phyloP scores from a whole-genome alignment of 2,888 invertebrate species.

The Siphonodentalium dalli region DNA sequence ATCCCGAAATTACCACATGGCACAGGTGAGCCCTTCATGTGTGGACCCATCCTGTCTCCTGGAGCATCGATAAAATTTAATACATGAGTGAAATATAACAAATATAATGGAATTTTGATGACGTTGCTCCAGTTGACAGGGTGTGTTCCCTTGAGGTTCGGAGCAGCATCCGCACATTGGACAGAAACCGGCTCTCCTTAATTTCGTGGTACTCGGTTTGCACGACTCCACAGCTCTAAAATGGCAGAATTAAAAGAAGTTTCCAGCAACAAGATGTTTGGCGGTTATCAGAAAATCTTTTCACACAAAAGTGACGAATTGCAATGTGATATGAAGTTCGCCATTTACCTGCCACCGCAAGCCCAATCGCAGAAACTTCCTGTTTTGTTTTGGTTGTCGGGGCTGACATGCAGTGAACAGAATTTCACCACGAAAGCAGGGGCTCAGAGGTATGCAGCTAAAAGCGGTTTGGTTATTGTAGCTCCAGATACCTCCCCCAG shows the following conservation, averaged over 20 bases:
- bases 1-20: too few species aligned
- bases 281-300: constrained; percentile 85
- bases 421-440: constrained; percentile 96
- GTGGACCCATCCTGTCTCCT: too few species aligned
- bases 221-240: too few species aligned
- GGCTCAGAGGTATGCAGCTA: constrained; percentile 88
- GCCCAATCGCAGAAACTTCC: constrained; percentile 71
- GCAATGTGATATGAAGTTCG: constrained; percentile 92
- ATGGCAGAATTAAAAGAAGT: constrained; percentile 39
- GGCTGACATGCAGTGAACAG: constrained; percentile 90
- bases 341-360: constrained; percentile 86
- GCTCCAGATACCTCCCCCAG: constrained; percentile 97
- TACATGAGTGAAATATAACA: too few species aligned
- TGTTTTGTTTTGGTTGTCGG: constrained; percentile 87
- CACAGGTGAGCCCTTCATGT: too few species aligned
- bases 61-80: too few species aligned
- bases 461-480: constrained; percentile 85
- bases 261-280: constrained; percentile 69
- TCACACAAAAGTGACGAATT: constrained; percentile 79
- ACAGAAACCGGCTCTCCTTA: too few species aligned
- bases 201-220: too few species aligned
- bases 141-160: too few species aligned
- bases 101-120: too few species aligned
- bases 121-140: too few species aligned
- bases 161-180: too few species aligned